Base-by-base conservation (phyloP, 2,888 invertebrate genomes). In the Andrena praecox region DNA sequence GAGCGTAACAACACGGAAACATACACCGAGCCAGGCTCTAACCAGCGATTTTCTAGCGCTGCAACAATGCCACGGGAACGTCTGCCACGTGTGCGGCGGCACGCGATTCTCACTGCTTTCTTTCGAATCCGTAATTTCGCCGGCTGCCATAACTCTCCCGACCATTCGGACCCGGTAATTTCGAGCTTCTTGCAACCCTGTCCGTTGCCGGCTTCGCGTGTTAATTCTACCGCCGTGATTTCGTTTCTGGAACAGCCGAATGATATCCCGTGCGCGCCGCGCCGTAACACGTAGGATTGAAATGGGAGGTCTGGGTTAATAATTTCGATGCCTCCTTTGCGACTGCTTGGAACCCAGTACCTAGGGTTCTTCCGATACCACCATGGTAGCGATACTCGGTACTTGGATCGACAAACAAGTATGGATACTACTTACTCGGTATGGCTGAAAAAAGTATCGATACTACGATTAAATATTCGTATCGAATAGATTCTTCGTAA, bases 51-150 rank as follows among this genome's bases (percentile, higher is more conserved):
- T 27, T 59, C 33, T 29, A 35, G 24, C 20, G 7, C 35, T 64
- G 56, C 77, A 77, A 77, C 75, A 62, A 24, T 63, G 62, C 29
- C 68, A 33, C 72, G 20, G 35, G 31, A 7, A 35, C 48, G 50
- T 52, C 59, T 50, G 59, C 24, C 77, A 33, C 35, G 20, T 12
- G 7, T 29, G 29, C 10, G 7, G 7, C 2, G 24, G 42, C 77
- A 76, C 76, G 67, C 77, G 62, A 68, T 78, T 76, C 68, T 68
- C 78, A 48, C 67, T 54, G 67, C 35, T 50, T 77, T 75, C 76
- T 75, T 78, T 78, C 62, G 29, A 35, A 74, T 75, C 67, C 42
- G 20, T 48, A 48, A 62, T 75, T 62, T 60, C 77, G 4, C 20
- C 10, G 29, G 12, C 16, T 52, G 12, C 60, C 29, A 75, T 52